These are phyloP conservation scores for Entomobrya proxima DNA, from an alignment of 2,888 invertebrate genomes.

Conservation along the genomic window DNA sequence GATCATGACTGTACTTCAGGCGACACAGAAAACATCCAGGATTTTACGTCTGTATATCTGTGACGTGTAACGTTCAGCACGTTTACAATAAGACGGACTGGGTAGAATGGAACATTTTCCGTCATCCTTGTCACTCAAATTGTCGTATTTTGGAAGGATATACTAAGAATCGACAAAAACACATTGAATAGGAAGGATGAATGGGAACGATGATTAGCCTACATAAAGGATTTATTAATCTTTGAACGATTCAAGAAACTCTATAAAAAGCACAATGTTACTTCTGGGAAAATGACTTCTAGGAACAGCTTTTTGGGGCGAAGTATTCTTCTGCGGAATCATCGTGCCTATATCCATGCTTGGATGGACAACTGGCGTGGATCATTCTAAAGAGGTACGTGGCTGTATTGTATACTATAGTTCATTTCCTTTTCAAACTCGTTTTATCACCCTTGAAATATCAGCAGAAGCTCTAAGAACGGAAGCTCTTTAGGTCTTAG, in stretches of 20 bases:
- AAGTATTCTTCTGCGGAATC: neutral
- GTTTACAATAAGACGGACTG: too few species aligned
- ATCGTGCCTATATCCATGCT: slow-evolving; percentile 9
- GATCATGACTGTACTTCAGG: too few species aligned
- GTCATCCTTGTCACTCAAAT: too few species aligned
- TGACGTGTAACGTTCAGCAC: too few species aligned
- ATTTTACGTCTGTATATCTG: too few species aligned
- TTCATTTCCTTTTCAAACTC: slow-evolving; percentile 45
- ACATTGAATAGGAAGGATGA: slow-evolving; percentile 32
- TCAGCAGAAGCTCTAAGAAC: slow-evolving; percentile 5
- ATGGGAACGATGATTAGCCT: slow-evolving; percentile 41
- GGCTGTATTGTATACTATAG: slow-evolving; percentile 3
- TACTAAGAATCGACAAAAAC: slow-evolving; percentile 48
- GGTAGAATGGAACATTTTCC: too few species aligned
- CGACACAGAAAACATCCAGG: too few species aligned
- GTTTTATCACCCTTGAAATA: slow-evolving; percentile 51
- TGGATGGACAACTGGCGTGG: slow-evolving; percentile 36
- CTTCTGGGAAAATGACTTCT: too few species aligned
- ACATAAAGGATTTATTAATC: slow-evolving; percentile 28
- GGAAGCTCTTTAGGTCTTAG: too few species aligned
- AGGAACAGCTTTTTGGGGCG: neutral
- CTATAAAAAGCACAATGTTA: too few species aligned
- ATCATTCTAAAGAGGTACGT: slow-evolving; percentile 49
- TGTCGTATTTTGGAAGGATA: too few species aligned
- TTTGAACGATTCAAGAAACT: neutral